Conservation (phyloP, 1,140 invertebrate species). For the Trachymyrmex cornetzi region DNA sequence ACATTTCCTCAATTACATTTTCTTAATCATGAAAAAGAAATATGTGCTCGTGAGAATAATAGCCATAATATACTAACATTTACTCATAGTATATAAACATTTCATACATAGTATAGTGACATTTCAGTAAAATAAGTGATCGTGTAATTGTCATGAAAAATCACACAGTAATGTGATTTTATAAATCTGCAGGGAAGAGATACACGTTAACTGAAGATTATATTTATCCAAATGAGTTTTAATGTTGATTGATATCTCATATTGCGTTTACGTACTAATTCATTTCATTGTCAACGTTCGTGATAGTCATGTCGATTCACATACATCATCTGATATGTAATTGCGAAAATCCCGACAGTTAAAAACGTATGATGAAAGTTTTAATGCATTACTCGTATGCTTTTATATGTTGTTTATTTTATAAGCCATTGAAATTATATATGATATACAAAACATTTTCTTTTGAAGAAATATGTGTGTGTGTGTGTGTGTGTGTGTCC, state of each 20-base stretch:
- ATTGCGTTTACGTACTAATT: neutral
- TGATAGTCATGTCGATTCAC: constrained; percentile 3
- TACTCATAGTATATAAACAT: neutral
- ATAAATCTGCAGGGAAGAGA: neutral
- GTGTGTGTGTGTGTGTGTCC: neutral
- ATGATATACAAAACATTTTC: neutral
- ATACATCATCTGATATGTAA: constrained; percentile 28
- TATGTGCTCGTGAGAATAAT: neutral
- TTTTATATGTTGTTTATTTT: neutral
- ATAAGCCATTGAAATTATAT: constrained; percentile 2
- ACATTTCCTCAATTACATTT: constrained; percentile 28
- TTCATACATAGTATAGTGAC: neutral
- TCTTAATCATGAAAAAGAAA: neutral
- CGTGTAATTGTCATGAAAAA: neutral
- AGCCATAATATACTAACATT: too few relatives aligned
- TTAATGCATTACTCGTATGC: neutral
- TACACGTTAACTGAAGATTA: constrained; percentile 16
- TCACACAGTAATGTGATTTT: neutral
- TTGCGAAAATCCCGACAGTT: neutral
- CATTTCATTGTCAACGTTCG: constrained; percentile 14
- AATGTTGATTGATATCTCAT: constrained; percentile 20
- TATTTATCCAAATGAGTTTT: constrained; percentile 30
- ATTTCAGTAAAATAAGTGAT: constrained; percentile 10
- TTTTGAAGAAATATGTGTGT: neutral
- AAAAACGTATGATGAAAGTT: constrained; percentile 9